phyloP scores from a whole-genome alignment of 64 coral and sea anemone species.

The Porites lutea region DNA sequence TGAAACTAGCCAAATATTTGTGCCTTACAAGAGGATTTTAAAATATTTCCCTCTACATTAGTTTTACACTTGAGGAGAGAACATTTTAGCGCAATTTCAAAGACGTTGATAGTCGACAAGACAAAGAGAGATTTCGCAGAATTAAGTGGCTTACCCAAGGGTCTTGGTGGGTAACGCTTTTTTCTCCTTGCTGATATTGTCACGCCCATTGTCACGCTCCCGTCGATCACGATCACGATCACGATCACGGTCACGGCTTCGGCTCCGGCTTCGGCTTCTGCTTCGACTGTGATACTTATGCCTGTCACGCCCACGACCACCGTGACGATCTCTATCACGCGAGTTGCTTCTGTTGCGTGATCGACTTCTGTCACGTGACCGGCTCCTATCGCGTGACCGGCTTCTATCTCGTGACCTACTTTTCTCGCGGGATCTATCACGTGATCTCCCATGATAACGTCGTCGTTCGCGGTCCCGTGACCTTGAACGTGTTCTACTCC shows the following conservation, averaged over 20 bases:
- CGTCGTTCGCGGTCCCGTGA: constrained; percentile 76
- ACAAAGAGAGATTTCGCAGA: not conserved
- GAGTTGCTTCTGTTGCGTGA: constrained; percentile 70
- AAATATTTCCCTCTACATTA: no score
- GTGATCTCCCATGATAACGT: constrained; percentile 50
- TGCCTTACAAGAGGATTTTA: no score
- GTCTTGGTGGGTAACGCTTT: constrained; percentile 9
- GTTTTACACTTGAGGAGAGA: no score
- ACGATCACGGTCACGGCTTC: constrained; percentile 1
- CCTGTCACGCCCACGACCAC: constrained; percentile 47
- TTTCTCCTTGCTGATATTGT: constrained; percentile 42
- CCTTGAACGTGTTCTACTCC: constrained; percentile 69
- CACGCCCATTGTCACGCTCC: constrained; percentile 48
- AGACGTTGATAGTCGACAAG: not conserved
- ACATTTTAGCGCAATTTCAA: no score
- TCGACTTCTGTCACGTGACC: constrained; percentile 70
- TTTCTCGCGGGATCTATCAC: constrained; percentile 77
- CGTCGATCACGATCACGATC: constrained; percentile 43
- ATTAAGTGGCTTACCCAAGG: constrained; percentile 27
- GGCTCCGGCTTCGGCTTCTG: constrained; percentile 64
- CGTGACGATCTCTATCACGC: constrained; percentile 61
- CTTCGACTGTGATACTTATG: constrained; percentile 56
- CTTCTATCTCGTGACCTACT: constrained; percentile 79
- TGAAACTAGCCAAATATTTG: no score
- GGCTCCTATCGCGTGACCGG: constrained; percentile 58